These are phyloP conservation scores for Lasioglossum morio DNA, from an alignment of 2,888 invertebrate species.

Conservation along the genomic window DNA sequence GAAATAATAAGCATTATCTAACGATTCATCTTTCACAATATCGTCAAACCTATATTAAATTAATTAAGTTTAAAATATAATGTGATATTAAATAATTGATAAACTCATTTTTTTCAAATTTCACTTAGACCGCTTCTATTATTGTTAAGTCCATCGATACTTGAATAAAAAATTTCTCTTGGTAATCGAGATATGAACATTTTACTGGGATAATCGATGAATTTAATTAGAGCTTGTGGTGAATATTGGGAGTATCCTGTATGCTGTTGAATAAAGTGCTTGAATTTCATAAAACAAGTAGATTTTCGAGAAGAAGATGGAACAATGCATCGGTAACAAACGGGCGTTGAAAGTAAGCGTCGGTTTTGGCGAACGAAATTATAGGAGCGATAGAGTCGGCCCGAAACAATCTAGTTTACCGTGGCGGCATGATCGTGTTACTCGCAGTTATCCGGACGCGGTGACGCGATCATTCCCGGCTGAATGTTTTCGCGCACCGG, in stretches of 20 bases:
- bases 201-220: not conserved
- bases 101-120: too few species aligned
- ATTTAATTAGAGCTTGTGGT: not conserved
- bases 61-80: too few species aligned
- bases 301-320: not conserved
- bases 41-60: too few species aligned
- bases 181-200: not conserved
- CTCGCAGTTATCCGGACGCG: conserved; percentile 22
- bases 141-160: too few species aligned
- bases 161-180: not conserved
- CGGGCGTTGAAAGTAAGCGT: not conserved
- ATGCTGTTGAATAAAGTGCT: not conserved
- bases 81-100: too few species aligned
- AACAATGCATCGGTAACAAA: not conserved
- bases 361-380: conserved; percentile 9
- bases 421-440: conserved; percentile 9
- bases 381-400: conserved; percentile 6
- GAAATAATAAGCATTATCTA: too few species aligned
- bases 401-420: conserved; percentile 18
- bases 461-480: conserved; percentile 31
- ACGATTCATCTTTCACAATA: too few species aligned
- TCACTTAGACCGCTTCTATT: too few species aligned
- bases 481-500: conserved; percentile 41
- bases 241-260: too few species aligned
- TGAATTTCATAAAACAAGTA: not conserved